phyloP scores from a whole-genome alignment of 1,140 invertebrate genomes.

The Hesperophylax magnus region DNA sequence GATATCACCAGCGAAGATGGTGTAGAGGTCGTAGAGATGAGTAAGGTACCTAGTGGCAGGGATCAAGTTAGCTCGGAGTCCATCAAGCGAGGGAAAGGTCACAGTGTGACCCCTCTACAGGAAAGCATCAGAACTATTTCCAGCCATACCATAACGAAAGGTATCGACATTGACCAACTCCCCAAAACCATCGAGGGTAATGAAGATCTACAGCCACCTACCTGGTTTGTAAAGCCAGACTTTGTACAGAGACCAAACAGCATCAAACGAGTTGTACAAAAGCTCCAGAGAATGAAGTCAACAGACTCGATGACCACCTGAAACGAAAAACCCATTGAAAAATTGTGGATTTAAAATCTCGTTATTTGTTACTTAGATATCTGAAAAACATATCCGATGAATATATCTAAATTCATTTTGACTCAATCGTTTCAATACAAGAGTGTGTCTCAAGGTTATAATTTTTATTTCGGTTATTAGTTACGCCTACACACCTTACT shows the following conservation, averaged over 20 bases:
- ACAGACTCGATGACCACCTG: slow-evolving; percentile 38
- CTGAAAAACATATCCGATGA: too few relatives aligned
- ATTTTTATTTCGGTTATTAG: too few relatives aligned
- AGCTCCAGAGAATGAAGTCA: slow-evolving; percentile 50
- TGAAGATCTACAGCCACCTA: slow-evolving; percentile 66
- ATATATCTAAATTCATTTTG: too few relatives aligned
- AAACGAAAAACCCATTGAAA: background rate
- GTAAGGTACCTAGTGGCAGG: slow-evolving; percentile 64
- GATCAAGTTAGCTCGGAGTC: slow-evolving; percentile 39
- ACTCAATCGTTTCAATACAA: too few relatives aligned
- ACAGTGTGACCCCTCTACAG: slow-evolving; percentile 62
- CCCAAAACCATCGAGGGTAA: slow-evolving; percentile 62
- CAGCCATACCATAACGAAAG: slow-evolving; percentile 62
- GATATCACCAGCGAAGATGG: slow-evolving; percentile 65
- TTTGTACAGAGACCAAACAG: slow-evolving; percentile 62
- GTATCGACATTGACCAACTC: slow-evolving; percentile 30
- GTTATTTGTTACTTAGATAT: too few relatives aligned
- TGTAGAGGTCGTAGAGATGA: slow-evolving; percentile 68
- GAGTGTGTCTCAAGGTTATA: too few relatives aligned
- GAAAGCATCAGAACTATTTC: slow-evolving; percentile 60
- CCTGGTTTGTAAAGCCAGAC: slow-evolving; percentile 67
- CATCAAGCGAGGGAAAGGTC: slow-evolving; percentile 46
- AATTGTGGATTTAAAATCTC: too few relatives aligned
- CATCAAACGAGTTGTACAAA: slow-evolving; percentile 52
- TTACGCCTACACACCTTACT: too few relatives aligned